Evolutionary conservation across 1,140 invertebrate genomes (phyloP), one percentile per base, ranked within the genome.

Genomic region (Atta texana): DNA sequence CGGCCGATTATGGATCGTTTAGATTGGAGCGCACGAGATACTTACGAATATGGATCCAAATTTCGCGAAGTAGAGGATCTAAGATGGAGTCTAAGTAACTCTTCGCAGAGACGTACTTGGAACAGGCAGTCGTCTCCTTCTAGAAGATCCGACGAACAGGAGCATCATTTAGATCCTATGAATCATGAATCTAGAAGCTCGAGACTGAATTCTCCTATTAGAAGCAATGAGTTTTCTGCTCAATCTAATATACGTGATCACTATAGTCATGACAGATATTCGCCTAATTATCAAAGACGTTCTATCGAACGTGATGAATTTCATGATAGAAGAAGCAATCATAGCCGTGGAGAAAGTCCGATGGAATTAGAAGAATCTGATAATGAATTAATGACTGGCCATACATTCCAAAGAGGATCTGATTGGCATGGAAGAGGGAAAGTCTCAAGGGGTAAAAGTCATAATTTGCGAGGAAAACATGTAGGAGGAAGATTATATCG

Each of bases 1-100:
- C 88, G 86, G 21, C 91, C 93, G 8, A 90, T 95, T 7, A 93
- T 92, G 87, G 94, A 95, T 71, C 93, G 94, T 63, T 39, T 95
- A 14, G 94, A 95, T 61, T 95, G 95, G 94, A 92, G 90, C 51
- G 84, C 92, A 34, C 91, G 94, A 7, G 94, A 95, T 12, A 87
- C 87, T 0, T 93, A 84, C 31, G 94, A 95, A 34, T 94, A 90
- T 59, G 6, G 82, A 44, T 53, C 87, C 16, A 92, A 91, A 16
- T 84, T 86, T 49, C 92, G 93, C 8, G 93, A 94, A n/a, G 87
- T 80, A 2, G 92, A 93, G 0, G 95, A 95, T 74, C 63, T 95
- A 3, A 90, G 95, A 16, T 94, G 93, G 86, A 95, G 91, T 71
- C 63, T 95, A 18, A 94, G 72, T 34, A 95, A 91, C 64, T 92